phyloP scores from a whole-genome alignment of 2,113 vertebrate genomes.

The Plecturocebus donacophilus region DNA sequence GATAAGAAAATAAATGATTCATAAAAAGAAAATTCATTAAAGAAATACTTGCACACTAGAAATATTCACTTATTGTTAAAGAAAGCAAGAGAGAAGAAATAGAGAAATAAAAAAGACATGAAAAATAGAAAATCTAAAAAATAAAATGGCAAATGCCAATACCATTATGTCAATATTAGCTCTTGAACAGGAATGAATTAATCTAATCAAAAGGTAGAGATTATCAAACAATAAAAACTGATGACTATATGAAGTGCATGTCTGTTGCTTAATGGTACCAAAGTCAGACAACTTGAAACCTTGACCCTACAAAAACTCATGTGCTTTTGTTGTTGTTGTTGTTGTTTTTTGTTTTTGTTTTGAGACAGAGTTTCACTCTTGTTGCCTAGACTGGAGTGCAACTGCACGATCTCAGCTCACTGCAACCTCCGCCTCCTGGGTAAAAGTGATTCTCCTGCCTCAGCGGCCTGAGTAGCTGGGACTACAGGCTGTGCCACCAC shows the following conservation, averaged over 20 bases:
- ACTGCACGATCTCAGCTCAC: too few relatives aligned
- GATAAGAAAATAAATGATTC: background rate
- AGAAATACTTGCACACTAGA: background rate
- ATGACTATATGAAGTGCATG: background rate
- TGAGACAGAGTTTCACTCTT: too few relatives aligned
- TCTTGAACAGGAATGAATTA: background rate
- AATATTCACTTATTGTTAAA: background rate
- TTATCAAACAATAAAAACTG: background rate
- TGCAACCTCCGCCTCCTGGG: fast-evolving
- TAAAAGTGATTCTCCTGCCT: too few relatives aligned
- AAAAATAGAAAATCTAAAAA: background rate
- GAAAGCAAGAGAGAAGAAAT: background rate
- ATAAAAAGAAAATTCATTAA: background rate
- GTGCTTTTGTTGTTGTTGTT: too few relatives aligned
- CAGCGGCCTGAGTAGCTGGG: too few relatives aligned
- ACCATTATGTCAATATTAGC: background rate
- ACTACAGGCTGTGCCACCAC: too few relatives aligned
- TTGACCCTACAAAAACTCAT: background rate
- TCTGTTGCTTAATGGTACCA: background rate
- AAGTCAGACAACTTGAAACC: too few relatives aligned
- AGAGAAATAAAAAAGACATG: background rate
- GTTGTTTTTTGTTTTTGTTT: too few relatives aligned
- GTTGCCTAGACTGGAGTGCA: too few relatives aligned
- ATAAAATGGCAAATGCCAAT: background rate
- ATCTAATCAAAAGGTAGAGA: background rate